Percentiles rank a stretch among this genome's conserved stretches.
Evolutionary conservation across 2,113 vertebrate species (phyloP).

Genomic region (human (Homo sapiens)): DNA sequence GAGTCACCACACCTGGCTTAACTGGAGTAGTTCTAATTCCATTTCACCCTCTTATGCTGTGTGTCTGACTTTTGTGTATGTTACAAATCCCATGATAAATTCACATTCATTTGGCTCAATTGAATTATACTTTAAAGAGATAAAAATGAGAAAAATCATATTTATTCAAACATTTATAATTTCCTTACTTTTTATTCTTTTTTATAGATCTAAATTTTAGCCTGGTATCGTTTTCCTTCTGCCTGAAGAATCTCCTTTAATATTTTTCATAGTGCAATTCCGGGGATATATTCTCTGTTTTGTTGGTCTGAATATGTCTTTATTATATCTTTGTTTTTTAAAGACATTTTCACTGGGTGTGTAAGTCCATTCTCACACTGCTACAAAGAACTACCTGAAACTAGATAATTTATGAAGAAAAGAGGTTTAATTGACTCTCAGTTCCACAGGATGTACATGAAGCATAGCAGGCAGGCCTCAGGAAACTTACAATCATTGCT

Average conservation of each 20-base stretch:
- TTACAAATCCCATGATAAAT: not conserved
- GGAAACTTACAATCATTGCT: no score
- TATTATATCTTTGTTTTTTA: not conserved
- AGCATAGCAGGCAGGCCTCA: no score
- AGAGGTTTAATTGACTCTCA: no score
- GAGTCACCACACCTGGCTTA: no score
- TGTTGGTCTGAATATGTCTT: not conserved
- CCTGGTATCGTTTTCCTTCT: not conserved
- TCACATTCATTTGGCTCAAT: not conserved
- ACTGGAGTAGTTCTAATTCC: not conserved
- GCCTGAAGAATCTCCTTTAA: not conserved
- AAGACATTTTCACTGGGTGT: not conserved
- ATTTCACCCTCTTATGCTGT: not conserved
- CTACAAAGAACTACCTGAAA: no score
- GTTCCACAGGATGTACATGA: no score
- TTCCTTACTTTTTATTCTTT: not conserved
- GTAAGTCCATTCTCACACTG: no score
- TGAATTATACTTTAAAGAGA: not conserved
- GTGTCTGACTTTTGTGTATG: not conserved
- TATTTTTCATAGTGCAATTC: not conserved
- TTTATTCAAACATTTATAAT: not conserved
- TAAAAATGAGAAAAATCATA: not conserved
- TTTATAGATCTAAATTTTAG: not conserved
- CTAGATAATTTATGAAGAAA: no score
- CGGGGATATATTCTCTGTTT: not conserved